Evolutionary conservation across 2,113 vertebrate genomes (phyloP).

Genomic region (Lepus americanus): DNA sequence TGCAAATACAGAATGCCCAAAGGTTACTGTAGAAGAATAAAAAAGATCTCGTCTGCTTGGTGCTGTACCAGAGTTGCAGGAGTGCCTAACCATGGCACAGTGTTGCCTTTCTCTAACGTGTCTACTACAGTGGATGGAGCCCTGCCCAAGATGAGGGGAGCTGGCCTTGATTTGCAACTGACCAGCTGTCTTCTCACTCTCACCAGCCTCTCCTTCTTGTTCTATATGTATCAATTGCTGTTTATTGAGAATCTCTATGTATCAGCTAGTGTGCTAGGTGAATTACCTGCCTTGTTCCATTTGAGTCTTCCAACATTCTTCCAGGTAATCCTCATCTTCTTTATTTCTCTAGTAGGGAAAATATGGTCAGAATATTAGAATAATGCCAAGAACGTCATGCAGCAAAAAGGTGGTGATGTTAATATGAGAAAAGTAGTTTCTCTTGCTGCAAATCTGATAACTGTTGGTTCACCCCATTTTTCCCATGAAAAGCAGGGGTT

Average conservation of each 20-base stretch:
- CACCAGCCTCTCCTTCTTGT: background rate
- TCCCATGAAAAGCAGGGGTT: background rate
- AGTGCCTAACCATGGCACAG: background rate
- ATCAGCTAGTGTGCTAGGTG: background rate
- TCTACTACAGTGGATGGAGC: background rate
- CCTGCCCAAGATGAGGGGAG: background rate
- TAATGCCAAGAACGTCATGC: background rate
- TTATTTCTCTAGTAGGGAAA: background rate
- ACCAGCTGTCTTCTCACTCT: background rate
- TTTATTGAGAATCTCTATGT: background rate
- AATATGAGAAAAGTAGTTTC: background rate
- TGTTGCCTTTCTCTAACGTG: background rate
- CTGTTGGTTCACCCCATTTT: slow-evolving; percentile 1
- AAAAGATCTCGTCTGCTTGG: background rate
- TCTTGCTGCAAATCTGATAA: background rate
- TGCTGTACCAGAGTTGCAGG: background rate
- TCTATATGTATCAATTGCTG: background rate
- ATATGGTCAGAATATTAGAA: background rate
- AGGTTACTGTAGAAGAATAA: background rate
- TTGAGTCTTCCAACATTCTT: background rate
- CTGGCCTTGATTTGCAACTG: background rate
- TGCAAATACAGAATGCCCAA: background rate
- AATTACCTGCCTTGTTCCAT: background rate
- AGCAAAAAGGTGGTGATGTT: background rate
- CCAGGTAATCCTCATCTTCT: background rate